Conservation (phyloP, 1,140 invertebrate species). For the Potamilus streckersoni region DNA sequence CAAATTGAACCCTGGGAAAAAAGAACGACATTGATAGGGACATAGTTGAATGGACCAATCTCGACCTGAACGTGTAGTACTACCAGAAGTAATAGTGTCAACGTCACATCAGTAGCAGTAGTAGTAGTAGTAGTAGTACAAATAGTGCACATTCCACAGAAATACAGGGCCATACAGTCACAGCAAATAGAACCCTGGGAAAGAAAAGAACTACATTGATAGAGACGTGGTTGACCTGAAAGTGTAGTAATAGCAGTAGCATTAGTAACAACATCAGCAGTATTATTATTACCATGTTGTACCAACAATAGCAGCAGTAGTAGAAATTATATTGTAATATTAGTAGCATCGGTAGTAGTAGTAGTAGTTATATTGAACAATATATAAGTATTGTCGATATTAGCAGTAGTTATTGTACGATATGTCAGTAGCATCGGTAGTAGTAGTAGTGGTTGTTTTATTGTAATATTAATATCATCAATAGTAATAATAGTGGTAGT, state of each 20-base stretch:
- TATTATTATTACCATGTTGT: no score
- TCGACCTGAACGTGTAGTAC: not conserved
- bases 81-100: not conserved
- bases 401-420: no score
- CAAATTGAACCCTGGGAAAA: slow-evolving; percentile 34
- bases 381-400: not conserved
- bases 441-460: no score
- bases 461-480: no score
- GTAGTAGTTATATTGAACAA: not conserved
- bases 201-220: not conserved
- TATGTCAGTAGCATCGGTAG: no score
- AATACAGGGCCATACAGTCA: slow-evolving; percentile 16
- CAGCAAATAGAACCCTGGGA: slow-evolving; percentile 34
- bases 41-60: not conserved
- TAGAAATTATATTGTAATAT: no score
- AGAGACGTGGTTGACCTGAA: not conserved
- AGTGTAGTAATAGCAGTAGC: not conserved
- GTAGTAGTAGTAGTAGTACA: slow-evolving; percentile 4
- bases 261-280: no score
- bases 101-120: no score
- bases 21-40: slow-evolving; percentile 1
- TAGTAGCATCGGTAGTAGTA: no score
- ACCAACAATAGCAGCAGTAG: no score
- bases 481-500: no score
- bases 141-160: slow-evolving; percentile 24